Conservation (phyloP, 2,888 invertebrate species). For the Apomyelois bistriatella region DNA sequence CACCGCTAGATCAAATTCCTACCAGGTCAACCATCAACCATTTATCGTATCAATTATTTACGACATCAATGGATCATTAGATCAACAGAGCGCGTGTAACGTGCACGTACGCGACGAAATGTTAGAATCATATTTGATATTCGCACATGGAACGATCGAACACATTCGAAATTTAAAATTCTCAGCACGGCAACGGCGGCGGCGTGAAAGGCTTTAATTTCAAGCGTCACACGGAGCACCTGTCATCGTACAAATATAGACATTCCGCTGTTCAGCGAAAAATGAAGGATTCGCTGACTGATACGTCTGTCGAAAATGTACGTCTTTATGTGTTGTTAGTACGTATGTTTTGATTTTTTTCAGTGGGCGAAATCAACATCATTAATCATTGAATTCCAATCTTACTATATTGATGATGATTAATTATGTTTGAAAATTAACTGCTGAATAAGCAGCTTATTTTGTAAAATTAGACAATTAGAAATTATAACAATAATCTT, state of each 20-base stretch:
- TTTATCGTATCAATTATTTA: no score
- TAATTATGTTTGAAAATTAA: no score
- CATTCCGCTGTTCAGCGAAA: not conserved
- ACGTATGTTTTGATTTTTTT: not conserved
- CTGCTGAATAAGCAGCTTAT: no score
- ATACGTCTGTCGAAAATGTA: not conserved
- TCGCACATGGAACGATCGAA: not conserved
- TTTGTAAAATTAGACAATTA: no score
- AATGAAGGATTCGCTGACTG: slow-evolving; percentile 3
- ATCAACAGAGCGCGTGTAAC: slow-evolving; percentile 7
- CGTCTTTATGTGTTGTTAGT: not conserved
- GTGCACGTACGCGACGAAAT: not conserved
- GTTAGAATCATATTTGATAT: not conserved
- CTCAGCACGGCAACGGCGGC: not conserved
- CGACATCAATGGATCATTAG: no score
- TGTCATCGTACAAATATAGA: slow-evolving; percentile 1
- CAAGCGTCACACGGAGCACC: slow-evolving; percentile 2
- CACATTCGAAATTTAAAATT: slow-evolving; percentile 7
- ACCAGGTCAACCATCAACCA: no score
- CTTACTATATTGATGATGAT: no score
- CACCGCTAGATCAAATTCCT: no score
- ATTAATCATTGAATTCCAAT: no score
- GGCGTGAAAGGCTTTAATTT: slow-evolving; percentile 7
- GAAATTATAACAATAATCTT: no score
- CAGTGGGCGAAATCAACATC: no score